phyloP scores from a whole-genome alignment of 1,140 invertebrate genomes.

The Saxidomus purpurata region DNA sequence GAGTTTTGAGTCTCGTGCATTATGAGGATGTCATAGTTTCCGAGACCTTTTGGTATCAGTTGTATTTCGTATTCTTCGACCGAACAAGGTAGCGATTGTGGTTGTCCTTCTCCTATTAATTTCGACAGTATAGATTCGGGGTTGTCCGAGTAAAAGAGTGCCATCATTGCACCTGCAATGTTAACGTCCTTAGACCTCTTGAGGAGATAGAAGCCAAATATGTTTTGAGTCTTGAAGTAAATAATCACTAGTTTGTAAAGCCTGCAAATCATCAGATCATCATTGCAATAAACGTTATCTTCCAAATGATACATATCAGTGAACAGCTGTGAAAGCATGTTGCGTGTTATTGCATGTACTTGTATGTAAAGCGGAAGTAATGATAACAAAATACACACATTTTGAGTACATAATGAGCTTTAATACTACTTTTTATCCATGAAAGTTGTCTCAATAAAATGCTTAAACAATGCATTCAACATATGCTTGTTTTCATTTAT shows the following conservation, averaged over 20 bases:
- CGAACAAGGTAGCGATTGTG: not conserved
- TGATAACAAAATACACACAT: no score
- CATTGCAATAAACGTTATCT: conserved; percentile 27
- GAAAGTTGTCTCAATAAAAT: conserved; percentile 3
- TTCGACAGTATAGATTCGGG: conserved; percentile 7
- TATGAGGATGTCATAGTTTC: conserved; percentile 6
- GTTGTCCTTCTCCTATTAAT: not conserved
- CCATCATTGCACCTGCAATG: conserved; percentile 11
- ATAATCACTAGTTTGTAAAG: conserved; percentile 2
- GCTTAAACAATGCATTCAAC: conserved; percentile 18
- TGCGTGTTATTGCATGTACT: no score
- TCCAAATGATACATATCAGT: conserved; percentile 26
- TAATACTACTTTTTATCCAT: not conserved
- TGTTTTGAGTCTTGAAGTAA: conserved; percentile 29
- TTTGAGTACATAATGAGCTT: not conserved
- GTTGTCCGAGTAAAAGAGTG: conserved; percentile 1
- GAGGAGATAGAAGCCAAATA: conserved; percentile 20
- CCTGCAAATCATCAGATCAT: conserved; percentile 15
- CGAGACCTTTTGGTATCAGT: not conserved
- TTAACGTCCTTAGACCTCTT: conserved; percentile 7
- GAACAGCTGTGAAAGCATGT: conserved; percentile 18
- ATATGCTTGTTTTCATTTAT: conserved; percentile 4
- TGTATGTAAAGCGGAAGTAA: no score
- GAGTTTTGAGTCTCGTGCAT: not conserved
- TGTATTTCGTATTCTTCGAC: conserved; percentile 30